Evolutionary conservation across 1,140 invertebrate species (phyloP).

Genomic region (Drosophila subobscura): DNA sequence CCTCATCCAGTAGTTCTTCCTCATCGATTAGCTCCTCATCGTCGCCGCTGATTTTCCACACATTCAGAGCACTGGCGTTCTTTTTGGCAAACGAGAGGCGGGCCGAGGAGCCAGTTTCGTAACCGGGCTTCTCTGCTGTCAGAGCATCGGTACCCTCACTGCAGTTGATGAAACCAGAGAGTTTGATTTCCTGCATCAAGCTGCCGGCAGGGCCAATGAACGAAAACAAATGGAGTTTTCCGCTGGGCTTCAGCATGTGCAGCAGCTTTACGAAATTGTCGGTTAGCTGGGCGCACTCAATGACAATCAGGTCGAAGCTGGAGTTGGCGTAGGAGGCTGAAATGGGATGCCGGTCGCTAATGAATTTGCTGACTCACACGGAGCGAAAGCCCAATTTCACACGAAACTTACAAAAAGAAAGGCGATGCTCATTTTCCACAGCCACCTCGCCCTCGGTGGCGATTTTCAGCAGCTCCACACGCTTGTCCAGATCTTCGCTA

Average conservation of each 20-base stretch:
- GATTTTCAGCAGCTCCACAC: constrained; percentile 57
- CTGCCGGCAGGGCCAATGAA: constrained; percentile 76
- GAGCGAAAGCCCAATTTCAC: neutral
- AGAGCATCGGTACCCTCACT: constrained; percentile 79
- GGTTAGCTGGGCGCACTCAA: constrained; percentile 85
- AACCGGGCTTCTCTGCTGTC: constrained; percentile 87
- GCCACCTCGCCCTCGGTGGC: constrained; percentile 73
- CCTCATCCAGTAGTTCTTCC: constrained; percentile 94
- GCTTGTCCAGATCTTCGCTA: constrained; percentile 60
- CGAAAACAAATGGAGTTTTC: constrained; percentile 84
- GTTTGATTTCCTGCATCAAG: constrained; percentile 85
- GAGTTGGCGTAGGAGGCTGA: constrained; percentile 85
- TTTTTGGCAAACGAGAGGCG: constrained; percentile 84
- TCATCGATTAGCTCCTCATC: constrained; percentile 94
- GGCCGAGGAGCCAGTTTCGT: constrained; percentile 86
- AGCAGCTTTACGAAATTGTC: constrained; percentile 85
- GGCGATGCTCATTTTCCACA: constrained; percentile 78
- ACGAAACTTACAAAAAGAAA: constrained; percentile 70
- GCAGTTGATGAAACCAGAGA: constrained; percentile 87
- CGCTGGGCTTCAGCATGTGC: constrained; percentile 86
- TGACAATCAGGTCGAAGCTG: constrained; percentile 86
- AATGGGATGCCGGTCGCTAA: constrained; percentile 39
- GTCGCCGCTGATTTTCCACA: constrained; percentile 85
- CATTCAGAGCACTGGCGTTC: constrained; percentile 42
- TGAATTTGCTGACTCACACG: constrained; percentile 58